A percentile compares a stretch with the other conserved stretches of the same genome.
These are phyloP conservation scores for Sitta europaea DNA, from an alignment of 2,113 vertebrate genomes.

Conservation along the genomic window DNA sequence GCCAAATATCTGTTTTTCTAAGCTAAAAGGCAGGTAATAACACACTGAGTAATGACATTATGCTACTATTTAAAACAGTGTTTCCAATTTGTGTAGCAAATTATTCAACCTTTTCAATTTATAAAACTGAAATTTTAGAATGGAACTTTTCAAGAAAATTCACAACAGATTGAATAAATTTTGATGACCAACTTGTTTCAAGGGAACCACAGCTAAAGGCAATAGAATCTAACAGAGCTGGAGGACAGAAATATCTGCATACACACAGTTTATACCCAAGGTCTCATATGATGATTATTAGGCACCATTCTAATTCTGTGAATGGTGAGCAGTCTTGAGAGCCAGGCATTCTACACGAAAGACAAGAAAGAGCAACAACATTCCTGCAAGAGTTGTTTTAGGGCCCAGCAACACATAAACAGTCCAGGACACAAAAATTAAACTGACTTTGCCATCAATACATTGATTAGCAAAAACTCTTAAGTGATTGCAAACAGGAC, in stretches of 20 bases:
- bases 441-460: neutral
- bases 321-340: neutral
- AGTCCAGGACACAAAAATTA: neutral
- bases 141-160: neutral
- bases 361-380: neutral
- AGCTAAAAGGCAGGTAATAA: neutral
- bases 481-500: neutral
- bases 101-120: neutral
- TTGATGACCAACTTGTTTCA: neutral
- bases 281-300: neutral
- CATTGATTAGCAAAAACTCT: neutral
- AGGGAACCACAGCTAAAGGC: neutral
- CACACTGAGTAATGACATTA: neutral
- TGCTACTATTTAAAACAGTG: neutral
- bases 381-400: neutral
- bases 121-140: neutral
- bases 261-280: neutral
- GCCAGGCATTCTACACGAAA: neutral
- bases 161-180: neutral
- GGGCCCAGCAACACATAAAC: neutral
- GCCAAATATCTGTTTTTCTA: neutral
- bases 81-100: neutral
- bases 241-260: neutral
- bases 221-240: neutral
- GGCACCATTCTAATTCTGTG: neutral